Evolutionary conservation across 2,113 vertebrate genomes (phyloP).

Genomic region (Cichladusa arquata): DNA sequence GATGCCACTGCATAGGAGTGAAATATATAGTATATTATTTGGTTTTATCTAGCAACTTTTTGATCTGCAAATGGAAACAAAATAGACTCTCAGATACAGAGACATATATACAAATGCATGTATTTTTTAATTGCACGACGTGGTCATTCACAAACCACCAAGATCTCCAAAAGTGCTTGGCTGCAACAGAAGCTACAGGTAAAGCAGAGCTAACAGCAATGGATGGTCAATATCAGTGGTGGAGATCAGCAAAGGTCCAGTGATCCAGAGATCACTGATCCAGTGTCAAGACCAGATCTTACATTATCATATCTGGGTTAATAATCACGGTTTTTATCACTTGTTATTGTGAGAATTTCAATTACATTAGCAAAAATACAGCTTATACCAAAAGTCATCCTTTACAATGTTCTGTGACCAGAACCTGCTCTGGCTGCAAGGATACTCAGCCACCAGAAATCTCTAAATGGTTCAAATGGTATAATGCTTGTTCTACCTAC

Average conservation of each 20-base stretch:
- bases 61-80: background rate
- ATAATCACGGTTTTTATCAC: background rate
- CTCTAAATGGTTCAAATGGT: background rate
- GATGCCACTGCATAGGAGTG: fast-evolving
- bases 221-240: fast-evolving
- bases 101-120: fast-evolving
- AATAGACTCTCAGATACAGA: background rate
- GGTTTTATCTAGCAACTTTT: background rate
- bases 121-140: background rate
- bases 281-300: background rate
- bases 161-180: background rate
- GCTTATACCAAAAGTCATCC: background rate
- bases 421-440: background rate
- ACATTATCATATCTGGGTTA: background rate
- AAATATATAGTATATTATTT: background rate
- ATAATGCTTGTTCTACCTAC: background rate
- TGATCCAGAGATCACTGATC: background rate
- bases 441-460: background rate
- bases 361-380: background rate
- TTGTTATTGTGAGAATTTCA: background rate
- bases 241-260: background rate
- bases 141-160: background rate
- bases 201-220: background rate
- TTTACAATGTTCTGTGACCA: background rate
- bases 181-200: background rate